phyloP scores from a whole-genome alignment of 2,113 vertebrate genomes.

The Grammomys dolichurus region DNA sequence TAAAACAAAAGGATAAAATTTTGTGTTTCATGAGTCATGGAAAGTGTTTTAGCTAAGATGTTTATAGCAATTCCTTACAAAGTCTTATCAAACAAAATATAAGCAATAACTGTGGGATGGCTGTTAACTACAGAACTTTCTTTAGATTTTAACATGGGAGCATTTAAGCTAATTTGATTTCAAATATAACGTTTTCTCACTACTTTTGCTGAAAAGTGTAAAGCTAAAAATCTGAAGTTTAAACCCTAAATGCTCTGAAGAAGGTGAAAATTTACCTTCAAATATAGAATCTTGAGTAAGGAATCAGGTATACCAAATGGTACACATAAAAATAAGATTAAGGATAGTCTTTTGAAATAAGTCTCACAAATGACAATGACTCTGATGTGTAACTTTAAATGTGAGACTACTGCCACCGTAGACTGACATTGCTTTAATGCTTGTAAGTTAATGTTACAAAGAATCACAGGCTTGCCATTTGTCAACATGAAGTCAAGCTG shows the following conservation, averaged over 20 bases:
- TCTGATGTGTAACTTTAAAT: conserved; percentile 25
- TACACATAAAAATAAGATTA: neutral
- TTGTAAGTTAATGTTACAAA: conserved; percentile 66
- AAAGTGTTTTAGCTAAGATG: neutral
- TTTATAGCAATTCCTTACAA: neutral
- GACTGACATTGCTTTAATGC: conserved; percentile 33
- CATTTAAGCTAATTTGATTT: neutral
- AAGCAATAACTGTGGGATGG: neutral
- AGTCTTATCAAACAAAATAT: neutral
- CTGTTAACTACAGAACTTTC: neutral
- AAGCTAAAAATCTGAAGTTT: neutral
- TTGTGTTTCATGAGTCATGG: neutral
- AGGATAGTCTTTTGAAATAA: neutral
- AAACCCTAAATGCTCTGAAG: neutral
- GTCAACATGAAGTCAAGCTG: conserved; percentile 53
- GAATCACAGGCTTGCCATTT: conserved; percentile 40
- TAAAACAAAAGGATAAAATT: conserved; percentile 34
- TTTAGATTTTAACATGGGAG: neutral
- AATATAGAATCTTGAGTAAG: neutral
- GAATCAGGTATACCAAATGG: neutral
- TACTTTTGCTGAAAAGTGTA: neutral
- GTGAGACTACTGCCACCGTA: neutral
- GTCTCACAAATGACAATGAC: conserved; percentile 30
- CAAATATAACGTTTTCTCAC: fast-evolving
- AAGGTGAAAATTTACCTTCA: neutral